Evolutionary conservation across 2,113 vertebrate genomes (phyloP), one percentile per base, ranked within the genome.

Genomic region (Meles meles): DNA sequence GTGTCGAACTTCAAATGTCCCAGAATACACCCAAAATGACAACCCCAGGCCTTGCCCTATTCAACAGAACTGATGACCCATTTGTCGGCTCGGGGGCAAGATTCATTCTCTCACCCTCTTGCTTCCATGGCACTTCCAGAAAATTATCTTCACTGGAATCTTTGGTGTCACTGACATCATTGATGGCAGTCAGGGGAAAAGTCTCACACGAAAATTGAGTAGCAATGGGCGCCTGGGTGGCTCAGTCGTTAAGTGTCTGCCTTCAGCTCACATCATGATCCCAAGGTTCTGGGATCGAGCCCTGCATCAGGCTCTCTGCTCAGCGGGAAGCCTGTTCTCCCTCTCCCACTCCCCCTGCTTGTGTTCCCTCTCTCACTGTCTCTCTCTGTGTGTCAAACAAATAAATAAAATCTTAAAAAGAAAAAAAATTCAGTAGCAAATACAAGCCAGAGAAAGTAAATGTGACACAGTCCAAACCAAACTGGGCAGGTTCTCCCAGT

Each of bases 31-130:
- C 12, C 39, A 42, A 90, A 74, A 6, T 67, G 67, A 91, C 55
- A 95, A 80, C 13, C 81, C 44, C 13, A 17, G 27, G 61, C 34
- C 71, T 86, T 65, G 49, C 71, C 49, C 49, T 2, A 0, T 65
- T 90, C 49, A 49, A 88, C 21, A 65, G 52, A 96, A 82, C 34
- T 71, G n/a, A 96, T 67, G 11, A 72, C 13, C 2, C 2, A n/a
- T 67, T 81, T 80, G 77, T 86, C 47, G 9, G 7, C 72, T 55
- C 2, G 39, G 25, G 42, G 57, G 20, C 61, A 95, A 95, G 52
- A 96, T 61, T n/a, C 79, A 96, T 94, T 95, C 90, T 97, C 84
- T 87, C 49, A 61, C 20, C 61, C 52, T 82, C 34, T 57, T 82
- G 31, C n/a, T 87, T 86, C 90, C 47, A 55, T 0, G 1, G 82